Base-by-base conservation (phyloP, 2,113 vertebrate genomes). In the Cynocephalus volans region DNA sequence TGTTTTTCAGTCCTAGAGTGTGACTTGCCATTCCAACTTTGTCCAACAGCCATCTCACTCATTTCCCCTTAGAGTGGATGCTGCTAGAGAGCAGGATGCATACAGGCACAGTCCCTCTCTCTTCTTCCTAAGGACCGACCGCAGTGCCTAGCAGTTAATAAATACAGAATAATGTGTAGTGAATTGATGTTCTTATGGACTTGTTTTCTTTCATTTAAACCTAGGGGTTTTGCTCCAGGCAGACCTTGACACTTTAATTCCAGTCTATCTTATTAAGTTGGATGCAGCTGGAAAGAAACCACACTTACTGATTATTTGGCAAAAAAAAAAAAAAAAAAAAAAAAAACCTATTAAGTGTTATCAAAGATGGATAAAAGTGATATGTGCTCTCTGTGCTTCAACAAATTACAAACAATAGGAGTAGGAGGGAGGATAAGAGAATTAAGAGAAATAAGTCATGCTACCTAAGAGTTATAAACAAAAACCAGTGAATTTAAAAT, bases 191-290 rank as follows among this genome's bases (percentile, higher is more conserved):
- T 94, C 33, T 77, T 41, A 56, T 8, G 11, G 1, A 33, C 90
- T 48, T 90, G 15, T 70, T 85, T 92, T 26, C 17, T 93, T 70
- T 90, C 13, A 45, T 80, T 90, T 93, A 36, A 28, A 73, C 31
- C 50, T 62, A 11, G 62, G 14, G n/a, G 1, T n/a, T 95, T 88
- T 86, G 28, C 54, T 60, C 31, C 54, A 52, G 15, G 73, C 1
- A 60, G 26, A 50, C 14, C 31, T 93, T 36, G 36, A 45, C 7
- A 56, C 9, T 77, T 91, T 41, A 86, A 56, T 81, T 87, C 5
- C 1, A 64, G 52, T 70, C 80, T 62, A 45, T 73, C 69, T 86
- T 28, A 72, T 93, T 95, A 65, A 24, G 6, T 72, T 88, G 79
- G 41, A 73, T 15, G 15, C 9, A 73, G 48, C 0, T 52, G 28